phyloP scores from a whole-genome alignment of 2,888 invertebrate species.

The Cheiracanthium punctorium region DNA sequence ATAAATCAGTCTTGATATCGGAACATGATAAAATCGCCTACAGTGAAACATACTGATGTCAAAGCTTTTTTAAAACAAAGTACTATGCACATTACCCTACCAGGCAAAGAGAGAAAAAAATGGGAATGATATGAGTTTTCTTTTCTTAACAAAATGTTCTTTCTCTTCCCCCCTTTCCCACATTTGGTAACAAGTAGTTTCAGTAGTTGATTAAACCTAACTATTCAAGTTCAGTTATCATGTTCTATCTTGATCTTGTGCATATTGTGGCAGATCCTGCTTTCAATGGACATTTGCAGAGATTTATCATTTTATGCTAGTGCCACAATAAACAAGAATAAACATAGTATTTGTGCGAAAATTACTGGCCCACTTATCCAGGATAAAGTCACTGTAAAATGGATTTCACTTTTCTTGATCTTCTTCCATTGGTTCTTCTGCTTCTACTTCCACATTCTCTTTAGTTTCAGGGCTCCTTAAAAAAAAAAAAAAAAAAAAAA shows the following conservation, averaged over 20 bases:
- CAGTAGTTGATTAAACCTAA: not conserved
- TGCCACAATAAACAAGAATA: conserved; percentile 55
- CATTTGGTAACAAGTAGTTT: not conserved
- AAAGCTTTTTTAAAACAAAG: conserved; percentile 44
- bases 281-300: conserved; percentile 53
- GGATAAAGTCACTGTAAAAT: not conserved
- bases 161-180: not conserved
- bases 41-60: conserved; percentile 39
- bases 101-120: conserved; percentile 27
- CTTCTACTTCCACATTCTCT: conserved; percentile 55
- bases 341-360: conserved; percentile 57
- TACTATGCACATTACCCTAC: conserved; percentile 40
- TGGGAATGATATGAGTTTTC: conserved; percentile 45
- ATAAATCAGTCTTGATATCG: conserved; percentile 12
- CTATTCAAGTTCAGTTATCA: not conserved
- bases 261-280: conserved; percentile 35
- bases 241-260: conserved; percentile 10
- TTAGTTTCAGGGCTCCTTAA: conserved; percentile 54
- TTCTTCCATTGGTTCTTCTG: conserved; percentile 72
- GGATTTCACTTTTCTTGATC: conserved; percentile 68
- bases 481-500: not conserved
- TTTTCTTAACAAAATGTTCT: not conserved
- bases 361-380: conserved; percentile 48
- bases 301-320: conserved; percentile 35
- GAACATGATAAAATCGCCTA: conserved; percentile 22